Base-by-base conservation (phyloP, 2,113 vertebrate genomes). In the Myocastor coypus region DNA sequence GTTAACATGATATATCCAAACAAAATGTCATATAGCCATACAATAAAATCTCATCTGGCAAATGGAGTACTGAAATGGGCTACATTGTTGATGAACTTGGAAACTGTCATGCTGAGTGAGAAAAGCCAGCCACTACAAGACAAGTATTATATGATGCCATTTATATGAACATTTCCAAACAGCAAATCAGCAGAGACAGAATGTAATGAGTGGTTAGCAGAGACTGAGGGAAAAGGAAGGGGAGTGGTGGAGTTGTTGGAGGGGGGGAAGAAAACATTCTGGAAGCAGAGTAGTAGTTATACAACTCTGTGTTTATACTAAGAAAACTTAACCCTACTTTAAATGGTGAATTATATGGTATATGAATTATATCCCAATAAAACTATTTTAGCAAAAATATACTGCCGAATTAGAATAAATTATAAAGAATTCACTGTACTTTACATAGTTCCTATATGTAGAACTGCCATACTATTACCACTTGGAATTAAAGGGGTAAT, bases 391-490 rank as follows among this genome's bases (percentile, higher is more conserved):
- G 98, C 99, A 96, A 99, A 98, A 19, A 98, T 16, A 99, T 9
- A 97, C 14, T 0, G 98, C 71, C 0, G 99, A 98, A 40, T 98
- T 97, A 0, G 17, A 30, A 78, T 99, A 99, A 85, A 92, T 95
- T 0, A 57, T 82, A 55, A 64, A 95, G 75, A 40, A 32, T 28
- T 34, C 32, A 40, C 73, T 32, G 42, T 91, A 46, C 69, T 81
- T 64, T 92, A 40, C 46, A 63, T 99, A 12, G 87, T 16, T 0
- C 99, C 98, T 0, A 98, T 99, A 97, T 99, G 99, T 42, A 98
- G n/a, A 52, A 99, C 98, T 63, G 99, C 96, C 55, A 98, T 98
- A 97, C 98, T 98, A 96, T 99, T 99, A 82, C 99, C 98, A 95
- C 99, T 99, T 81, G 99, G 98, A 92, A 99, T 98, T 90, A 98